Evolutionary conservation across 2,797 vertebrate species (phyloP), one percentile per base, ranked within the genome.

Genomic region (Bradypus variegatus): DNA sequence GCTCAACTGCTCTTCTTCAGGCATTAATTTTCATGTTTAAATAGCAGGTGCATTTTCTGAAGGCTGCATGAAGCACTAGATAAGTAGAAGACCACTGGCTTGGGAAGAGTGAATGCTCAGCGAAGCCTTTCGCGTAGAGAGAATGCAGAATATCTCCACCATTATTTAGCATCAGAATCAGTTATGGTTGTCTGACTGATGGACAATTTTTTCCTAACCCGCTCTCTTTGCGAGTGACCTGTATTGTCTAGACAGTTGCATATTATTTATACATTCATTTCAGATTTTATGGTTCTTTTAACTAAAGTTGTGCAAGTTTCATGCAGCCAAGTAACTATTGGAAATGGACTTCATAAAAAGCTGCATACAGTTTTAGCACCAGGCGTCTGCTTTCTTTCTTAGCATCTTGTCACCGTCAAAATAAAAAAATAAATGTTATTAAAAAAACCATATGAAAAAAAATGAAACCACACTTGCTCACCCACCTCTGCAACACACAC

Each of bases 181-280:
- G 99, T 99, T 99, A 98, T 98, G 99, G 98, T 99, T 99, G 99
- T 99, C 99, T 99, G 98, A 98, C 98, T 99, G 99, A 99, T 99
- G 98, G 99, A 99, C 99, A 99, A 98, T 99, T 99, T 99, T 98
- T 98, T 97, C 98, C 98, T 98, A 98, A 98, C 98, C 98, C 96
- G 96, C 97, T 98, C 98, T 98, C 98, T 98, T 98, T 98, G 98
- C 98, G 98, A 98, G 98, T 98, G 98, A 99, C 99, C 99, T 99
- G 98, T 98, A 98, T 98, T 98, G 99, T 99, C 98, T 98, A 98
- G 98, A 98, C 98, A 98, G 98, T 98, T 98, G 98, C 98, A 97
- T 98, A 98, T 98, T 98, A 98, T 98, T 98, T 98, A 98, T 98
- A 98, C 97, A 98, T 98, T 98, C 97, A 97, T 97, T 97, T 97